Evolutionary conservation across 2,797 vertebrate genomes (phyloP), one percentile per base, ranked within the genome.

Genomic region (Tolypeutes matacus): DNA sequence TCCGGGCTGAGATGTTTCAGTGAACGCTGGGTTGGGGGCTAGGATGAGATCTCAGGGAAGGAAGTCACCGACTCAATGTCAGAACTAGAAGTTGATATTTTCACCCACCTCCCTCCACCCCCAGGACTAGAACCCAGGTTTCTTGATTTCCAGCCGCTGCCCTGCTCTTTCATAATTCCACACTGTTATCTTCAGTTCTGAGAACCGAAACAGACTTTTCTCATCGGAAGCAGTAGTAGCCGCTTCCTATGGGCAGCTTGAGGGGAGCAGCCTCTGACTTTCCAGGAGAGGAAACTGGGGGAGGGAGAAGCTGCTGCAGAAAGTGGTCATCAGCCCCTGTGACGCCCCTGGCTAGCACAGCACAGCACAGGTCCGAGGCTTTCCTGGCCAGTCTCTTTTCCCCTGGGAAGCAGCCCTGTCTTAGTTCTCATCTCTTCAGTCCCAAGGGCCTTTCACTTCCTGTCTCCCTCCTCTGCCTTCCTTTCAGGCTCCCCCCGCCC

Each of bases 371-470:
- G 31, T 51, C 6, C 36, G 42, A 34, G 27, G 36, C 15, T 72
- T 92, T 77, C 77, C 21, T 7, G 27, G n/a, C 36, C 36, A 25
- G 36, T 31, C 31, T n/a, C 39, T 25, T 18, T 18, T 9, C 21
- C 60, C 65, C 17, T 65, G 69, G 84, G 65, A 67, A 64, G 75
- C 58, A 80, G 42, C 21, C 29, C 36, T 73, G 13, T 53, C 36
- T 70, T 70, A 2, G 58, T 80, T 88, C 36, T 72, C 29, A 25
- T 65, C 39, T 64, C 81, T 78, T 76, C 49, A 23, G 76, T 64
- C 62, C 60, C 56, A 1, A 70, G 62, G 60, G 36, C 34, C 53
- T 69, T 89, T 94, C 72, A 72, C 76, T 91, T 96, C 93, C 93
- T 75, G 85, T 94, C 65, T 89, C 62, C 62, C 58, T 75, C 53